Base-by-base conservation (phyloP, 2,113 vertebrate genomes). In the Sinosuthora webbiana region DNA sequence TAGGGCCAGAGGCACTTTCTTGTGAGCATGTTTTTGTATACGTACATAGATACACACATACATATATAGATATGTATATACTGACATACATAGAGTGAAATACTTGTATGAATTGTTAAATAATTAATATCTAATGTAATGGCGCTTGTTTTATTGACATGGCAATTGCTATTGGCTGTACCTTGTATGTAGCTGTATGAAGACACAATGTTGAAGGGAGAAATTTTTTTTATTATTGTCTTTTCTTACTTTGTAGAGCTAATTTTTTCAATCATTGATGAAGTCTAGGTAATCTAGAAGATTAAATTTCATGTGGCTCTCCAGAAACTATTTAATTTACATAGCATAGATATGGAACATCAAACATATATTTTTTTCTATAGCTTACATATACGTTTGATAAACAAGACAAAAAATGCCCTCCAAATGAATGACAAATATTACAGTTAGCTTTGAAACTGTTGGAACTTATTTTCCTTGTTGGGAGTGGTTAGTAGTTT, bases 31-130 rank as follows among this genome's bases (percentile, higher is more conserved):
- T 57, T 42, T 65, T 65, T 74, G 14, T n/a, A 11, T 25, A 13
- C 0, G 2, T 22, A 31, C 3, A 41, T 13, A 55, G 3, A 19
- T 6, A 49, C 2, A 17, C 5, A 39, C 2, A 13, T 4, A 42
- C 9, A n/a, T 3, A 25, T 31, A 35, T 8, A 44, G 5, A 30
- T 28, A 19, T 1, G 0, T 41, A 30, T 31, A 22, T 8, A 15
- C 23, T 6, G 15, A 12, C 28, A 64, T 8, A 5, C 8, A 44
- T 27, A 19, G 27, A 57, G 5, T 49, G 7, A 67, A 27, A 78
- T 49, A 57, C 6, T 62, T 44, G 6, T 4, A 44, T 35, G 9
- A 84, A 49, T 62, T 77, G 2, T 53, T 65, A 44, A 59, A 50
- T 35, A 69, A 56, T 35, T 60, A 69, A 63, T 55, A 70, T 44